These are phyloP conservation scores for Drosophila eohydei DNA, from an alignment of 2,888 invertebrate genomes.

Conservation along the genomic window DNA sequence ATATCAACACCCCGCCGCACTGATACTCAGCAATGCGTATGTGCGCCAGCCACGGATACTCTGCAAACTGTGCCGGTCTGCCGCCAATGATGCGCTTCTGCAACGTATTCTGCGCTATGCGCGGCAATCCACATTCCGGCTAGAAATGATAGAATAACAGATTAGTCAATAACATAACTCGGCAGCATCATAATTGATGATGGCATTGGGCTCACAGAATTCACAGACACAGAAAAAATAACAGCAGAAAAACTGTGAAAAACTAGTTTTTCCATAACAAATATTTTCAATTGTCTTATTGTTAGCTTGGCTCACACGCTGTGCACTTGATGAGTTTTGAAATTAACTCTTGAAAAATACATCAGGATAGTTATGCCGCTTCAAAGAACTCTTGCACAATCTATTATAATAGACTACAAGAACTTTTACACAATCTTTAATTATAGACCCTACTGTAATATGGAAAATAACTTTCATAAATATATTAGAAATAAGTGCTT, in stretches of 20 bases:
- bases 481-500: background rate
- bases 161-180: slow-evolving; percentile 29
- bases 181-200: slow-evolving; percentile 43
- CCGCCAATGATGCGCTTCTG: slow-evolving; percentile 93
- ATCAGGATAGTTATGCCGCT: slow-evolving; percentile 1
- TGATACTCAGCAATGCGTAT: slow-evolving; percentile 93
- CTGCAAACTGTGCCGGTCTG: slow-evolving; percentile 89
- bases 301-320: slow-evolving; percentile 24
- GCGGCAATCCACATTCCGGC: slow-evolving; percentile 89
- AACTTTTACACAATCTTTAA: slow-evolving; percentile 4
- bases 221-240: slow-evolving; percentile 9
- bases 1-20: slow-evolving; percentile 93
- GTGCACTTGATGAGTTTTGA: slow-evolving; percentile 26
- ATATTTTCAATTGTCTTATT: slow-evolving; percentile 40
- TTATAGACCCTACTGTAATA: background rate
- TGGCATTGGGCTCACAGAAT: slow-evolving; percentile 29
- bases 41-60: slow-evolving; percentile 95
- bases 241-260: slow-evolving; percentile 17
- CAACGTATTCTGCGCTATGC: slow-evolving; percentile 86
- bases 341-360: slow-evolving; percentile 14
- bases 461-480: background rate
- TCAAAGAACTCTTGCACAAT: slow-evolving; percentile 27
- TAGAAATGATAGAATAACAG: slow-evolving; percentile 63
- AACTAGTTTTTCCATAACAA: slow-evolving; percentile 36
- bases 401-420: background rate